phyloP scores from a whole-genome alignment of 2,113 vertebrate species.

The Limnothrissa miodon region DNA sequence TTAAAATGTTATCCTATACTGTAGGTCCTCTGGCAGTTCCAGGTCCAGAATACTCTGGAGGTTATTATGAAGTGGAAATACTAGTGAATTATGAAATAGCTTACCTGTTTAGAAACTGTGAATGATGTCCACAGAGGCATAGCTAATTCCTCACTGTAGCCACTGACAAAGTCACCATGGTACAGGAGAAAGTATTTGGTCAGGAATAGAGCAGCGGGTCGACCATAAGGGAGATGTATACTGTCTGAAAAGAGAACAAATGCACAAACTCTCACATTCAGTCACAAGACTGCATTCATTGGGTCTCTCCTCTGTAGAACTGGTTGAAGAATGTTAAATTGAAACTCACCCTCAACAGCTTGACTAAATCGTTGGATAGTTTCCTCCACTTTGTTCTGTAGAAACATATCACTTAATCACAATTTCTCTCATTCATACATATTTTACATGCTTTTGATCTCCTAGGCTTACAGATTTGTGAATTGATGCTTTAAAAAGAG shows the following conservation, averaged over 20 bases:
- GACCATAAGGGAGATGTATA: constrained; percentile 85
- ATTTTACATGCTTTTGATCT: not conserved
- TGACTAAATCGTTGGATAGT: constrained; percentile 74
- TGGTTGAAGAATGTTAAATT: not conserved
- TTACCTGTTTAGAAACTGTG: constrained; percentile 58
- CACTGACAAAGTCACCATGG: constrained; percentile 90
- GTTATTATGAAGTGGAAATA: too few species aligned
- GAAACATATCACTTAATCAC: not conserved
- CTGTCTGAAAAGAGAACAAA: constrained; percentile 65
- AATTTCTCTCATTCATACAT: not conserved
- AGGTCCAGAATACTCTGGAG: too few species aligned
- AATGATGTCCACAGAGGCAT: constrained; percentile 93
- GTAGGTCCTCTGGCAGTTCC: too few species aligned
- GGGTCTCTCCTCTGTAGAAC: not conserved
- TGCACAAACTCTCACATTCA: not conserved
- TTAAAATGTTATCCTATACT: too few species aligned
- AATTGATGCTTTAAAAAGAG: not conserved
- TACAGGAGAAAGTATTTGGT: constrained; percentile 85
- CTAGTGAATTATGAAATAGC: not conserved
- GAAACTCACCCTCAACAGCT: constrained; percentile 67
- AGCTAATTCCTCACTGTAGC: constrained; percentile 84
- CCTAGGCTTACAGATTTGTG: too few species aligned
- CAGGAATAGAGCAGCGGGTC: constrained; percentile 86
- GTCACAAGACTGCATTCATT: not conserved
- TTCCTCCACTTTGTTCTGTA: constrained; percentile 90